phyloP scores from a whole-genome alignment of 2,797 vertebrate species.

The Pagetopsis macropterus region DNA sequence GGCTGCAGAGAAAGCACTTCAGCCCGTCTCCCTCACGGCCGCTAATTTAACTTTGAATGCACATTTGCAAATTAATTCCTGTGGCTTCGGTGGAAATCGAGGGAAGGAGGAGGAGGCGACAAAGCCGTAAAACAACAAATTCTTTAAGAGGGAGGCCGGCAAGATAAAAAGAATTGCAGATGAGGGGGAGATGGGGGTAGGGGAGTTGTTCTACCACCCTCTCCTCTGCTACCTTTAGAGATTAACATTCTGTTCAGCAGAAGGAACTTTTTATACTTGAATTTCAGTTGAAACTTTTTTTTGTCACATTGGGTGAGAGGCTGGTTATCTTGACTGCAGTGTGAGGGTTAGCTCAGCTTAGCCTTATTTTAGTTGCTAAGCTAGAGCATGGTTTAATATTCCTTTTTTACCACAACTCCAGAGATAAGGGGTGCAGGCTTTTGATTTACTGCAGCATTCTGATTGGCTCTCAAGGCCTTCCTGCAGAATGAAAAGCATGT shows the following conservation, averaged over 20 bases:
- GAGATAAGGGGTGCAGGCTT: conserved; percentile 43
- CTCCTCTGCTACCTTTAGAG: conserved; percentile 30
- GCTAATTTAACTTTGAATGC: conserved; percentile 80
- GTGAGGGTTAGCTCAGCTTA: conserved; percentile 54
- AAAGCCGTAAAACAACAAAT: conserved; percentile 78
- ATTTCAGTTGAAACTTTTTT: conserved; percentile 45
- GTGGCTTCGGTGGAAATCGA: conserved; percentile 58
- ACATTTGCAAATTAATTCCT: conserved; percentile 86
- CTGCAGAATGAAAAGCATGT: conserved; percentile 54
- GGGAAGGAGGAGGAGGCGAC: conserved; percentile 25
- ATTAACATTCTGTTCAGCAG: conserved; percentile 36
- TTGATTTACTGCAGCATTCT: conserved; percentile 40
- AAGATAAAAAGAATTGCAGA: conserved; percentile 64
- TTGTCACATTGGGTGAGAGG: conserved; percentile 19
- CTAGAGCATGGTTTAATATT: conserved; percentile 56
- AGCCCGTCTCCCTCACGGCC: conserved; percentile 43
- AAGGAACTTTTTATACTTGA: conserved; percentile 25
- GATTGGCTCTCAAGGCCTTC: conserved; percentile 57
- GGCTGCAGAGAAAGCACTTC: conserved; percentile 59
- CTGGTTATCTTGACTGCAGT: conserved; percentile 43
- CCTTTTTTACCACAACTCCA: conserved; percentile 40
- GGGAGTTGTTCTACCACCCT: conserved; percentile 40
- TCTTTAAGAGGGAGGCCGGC: conserved; percentile 36
- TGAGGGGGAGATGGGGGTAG: conserved; percentile 51
- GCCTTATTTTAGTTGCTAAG: conserved; percentile 63